Conservation (phyloP, 2,888 invertebrate species). For the Drosophila mimetica region DNA sequence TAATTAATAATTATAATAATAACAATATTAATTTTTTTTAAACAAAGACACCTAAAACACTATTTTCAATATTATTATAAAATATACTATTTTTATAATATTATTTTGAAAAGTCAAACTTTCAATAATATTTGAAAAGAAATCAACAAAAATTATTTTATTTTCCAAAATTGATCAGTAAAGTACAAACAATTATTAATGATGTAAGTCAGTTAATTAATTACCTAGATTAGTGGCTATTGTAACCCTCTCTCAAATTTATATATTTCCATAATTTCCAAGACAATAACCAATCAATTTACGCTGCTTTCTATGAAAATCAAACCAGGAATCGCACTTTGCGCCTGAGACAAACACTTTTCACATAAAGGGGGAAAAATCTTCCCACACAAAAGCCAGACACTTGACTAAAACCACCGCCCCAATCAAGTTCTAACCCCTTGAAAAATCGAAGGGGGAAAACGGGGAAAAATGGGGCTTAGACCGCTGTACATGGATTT, state of each 20-base stretch:
- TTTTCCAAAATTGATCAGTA: neutral
- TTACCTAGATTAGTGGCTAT: neutral
- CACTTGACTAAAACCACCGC: conserved; percentile 61
- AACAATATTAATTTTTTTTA: too few relatives aligned
- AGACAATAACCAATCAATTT: neutral
- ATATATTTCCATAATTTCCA: conserved; percentile 8
- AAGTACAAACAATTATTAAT: neutral
- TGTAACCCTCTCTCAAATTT: neutral
- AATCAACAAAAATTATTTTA: too few relatives aligned
- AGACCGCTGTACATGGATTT: conserved; percentile 55
- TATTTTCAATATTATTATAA: too few relatives aligned
- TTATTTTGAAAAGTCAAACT: too few relatives aligned
- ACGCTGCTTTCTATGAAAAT: conserved; percentile 8
- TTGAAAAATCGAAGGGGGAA: neutral
- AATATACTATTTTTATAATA: too few relatives aligned
- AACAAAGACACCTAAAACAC: too few relatives aligned
- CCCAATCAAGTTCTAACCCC: conserved; percentile 12
- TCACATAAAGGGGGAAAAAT: conserved; percentile 37
- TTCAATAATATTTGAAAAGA: too few relatives aligned
- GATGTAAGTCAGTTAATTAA: neutral
- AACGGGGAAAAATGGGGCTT: conserved; percentile 12
- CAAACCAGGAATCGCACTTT: conserved; percentile 26
- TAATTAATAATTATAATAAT: neutral
- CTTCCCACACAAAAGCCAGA: conserved; percentile 64
- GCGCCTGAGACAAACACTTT: conserved; percentile 9